Base-by-base conservation (phyloP, 2,113 vertebrate species). In the Gadus chalcogrammus region DNA sequence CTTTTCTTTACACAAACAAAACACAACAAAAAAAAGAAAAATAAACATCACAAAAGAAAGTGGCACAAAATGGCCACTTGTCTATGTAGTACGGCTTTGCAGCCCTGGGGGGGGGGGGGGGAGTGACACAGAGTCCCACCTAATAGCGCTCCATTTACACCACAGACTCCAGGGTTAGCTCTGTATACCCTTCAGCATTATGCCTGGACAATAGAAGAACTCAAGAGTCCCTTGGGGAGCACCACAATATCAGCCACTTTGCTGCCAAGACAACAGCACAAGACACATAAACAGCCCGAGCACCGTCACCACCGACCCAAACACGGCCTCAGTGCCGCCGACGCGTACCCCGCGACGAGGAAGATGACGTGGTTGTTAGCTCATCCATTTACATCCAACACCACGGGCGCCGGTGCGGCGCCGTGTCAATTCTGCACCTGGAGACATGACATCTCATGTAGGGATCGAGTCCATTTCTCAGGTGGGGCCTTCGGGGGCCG, bases 391-490 rank as follows among this genome's bases (percentile, higher is more conserved):
- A 77, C 31, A 1, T 24, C 71, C 67, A 80, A 70, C 69, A 61
- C 71, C 53, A 20, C 20, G 72, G 78, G 82, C 85, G 85, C 81
- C 11, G 86, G 84, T 80, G 82, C 22, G 61, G 73, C 80, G 67
- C 71, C 24, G 68, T 83, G 76, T 82, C 87, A 86, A 85, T 84
- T 84, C 82, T 86, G 84, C 83, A 83, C 78, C 79, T 76, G 66
- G 67, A 62, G n/a, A 84, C 84, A 79, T 71, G 78, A 77, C 80
- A 79, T 80, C 64, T 76, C 52, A 60, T 72, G 69, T 79, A 79
- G 68, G 79, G 65, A 66, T 13, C 28, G 77, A 80, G 78, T 88
- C 77, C 81, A 82, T 74, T 80, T 67, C 69, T 20, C 48, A 0
- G 42, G 42, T 67, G 74, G 66, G 65, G 58, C 71, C 73, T 75